These are phyloP conservation scores for Pangasius larnaudii DNA, from an alignment of 2,797 vertebrate genomes.

Conservation along the genomic window DNA sequence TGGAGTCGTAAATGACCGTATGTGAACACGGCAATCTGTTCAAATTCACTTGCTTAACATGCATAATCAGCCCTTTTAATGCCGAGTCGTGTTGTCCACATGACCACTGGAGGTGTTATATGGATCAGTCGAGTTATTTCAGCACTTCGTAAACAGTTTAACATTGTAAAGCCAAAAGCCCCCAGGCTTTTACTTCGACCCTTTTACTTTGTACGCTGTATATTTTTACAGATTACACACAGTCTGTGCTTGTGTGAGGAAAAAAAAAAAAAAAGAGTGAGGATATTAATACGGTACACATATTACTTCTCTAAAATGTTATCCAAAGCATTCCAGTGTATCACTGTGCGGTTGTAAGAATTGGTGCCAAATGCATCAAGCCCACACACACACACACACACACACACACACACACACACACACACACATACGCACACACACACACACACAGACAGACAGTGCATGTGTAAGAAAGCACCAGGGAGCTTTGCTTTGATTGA, in stretches of 20 bases:
- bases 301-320: conserved; percentile 26
- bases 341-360: conserved; percentile 14
- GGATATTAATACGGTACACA: not conserved
- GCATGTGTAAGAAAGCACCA: conserved; percentile 6
- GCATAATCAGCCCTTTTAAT: too few relatives aligned
- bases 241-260: not conserved
- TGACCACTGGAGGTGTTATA: not conserved
- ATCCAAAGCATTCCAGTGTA: conserved; percentile 32
- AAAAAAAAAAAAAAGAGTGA: not conserved
- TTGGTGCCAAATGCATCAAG: conserved; percentile 33
- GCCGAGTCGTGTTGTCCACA: too few relatives aligned
- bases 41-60: too few relatives aligned
- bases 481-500: conserved; percentile 48
- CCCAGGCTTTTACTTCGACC: not conserved
- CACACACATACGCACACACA: conserved; percentile 47
- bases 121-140: not conserved
- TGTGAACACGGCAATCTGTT: too few relatives aligned
- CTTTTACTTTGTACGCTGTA: not conserved
- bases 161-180: not conserved
- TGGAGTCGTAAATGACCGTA: too few relatives aligned
- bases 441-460: not conserved
- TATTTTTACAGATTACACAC: not conserved
- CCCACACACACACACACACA: conserved; percentile 42
- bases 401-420: conserved; percentile 48
- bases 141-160: not conserved